Base-by-base conservation (phyloP, 2,113 vertebrate genomes). In the Corythoichthys intestinalis region DNA sequence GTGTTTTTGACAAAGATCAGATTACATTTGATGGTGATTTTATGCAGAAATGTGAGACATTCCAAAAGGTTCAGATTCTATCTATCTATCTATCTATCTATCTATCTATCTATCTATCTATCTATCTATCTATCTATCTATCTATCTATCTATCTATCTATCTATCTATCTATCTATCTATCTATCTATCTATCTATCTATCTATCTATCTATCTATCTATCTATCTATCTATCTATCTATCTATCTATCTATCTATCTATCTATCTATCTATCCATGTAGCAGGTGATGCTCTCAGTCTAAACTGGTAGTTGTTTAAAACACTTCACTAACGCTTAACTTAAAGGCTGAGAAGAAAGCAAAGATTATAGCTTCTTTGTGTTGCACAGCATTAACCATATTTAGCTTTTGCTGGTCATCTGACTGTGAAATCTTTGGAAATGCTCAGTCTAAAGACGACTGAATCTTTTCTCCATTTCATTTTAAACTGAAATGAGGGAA, bases 401-500 rank as follows among this genome's bases (percentile, higher is more conserved):
- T 91, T 91, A 92, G 91, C 92, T 91, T 93, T 96, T 96, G 94
- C 92, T 94, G 94, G 89, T 95, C 96, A 94, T 91, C 93, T 96
- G 92, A 95, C 93, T 96, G 94, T 94, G 94, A 97, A 98, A 96
- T 96, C 94, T 92, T 93, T 91, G 91, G 91, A 93, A 94, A 93
- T 93, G 92, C 91, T 93, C 89, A 91, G 93, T 92, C 87, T 88
- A 94, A 92, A 88, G 80, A 85, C 84, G 85, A 90, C 88, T 80
- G 82, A 91, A 88, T 90, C 28, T 41, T 74, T 83, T 85, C 85
- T 65, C 39, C 1, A 28, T 63, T 46, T 62, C 56, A 1, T 20
- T 56, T 56, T 56, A 8, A 84, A 48, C 20, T 47, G 9, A 1
- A 44, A 34, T 72, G 17, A 13, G 1, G 3, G 14, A 67, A 65